Evolutionary conservation across 2,888 invertebrate genomes (phyloP), one percentile per base, ranked within the genome.

Genomic region (Plebejus argus): DNA sequence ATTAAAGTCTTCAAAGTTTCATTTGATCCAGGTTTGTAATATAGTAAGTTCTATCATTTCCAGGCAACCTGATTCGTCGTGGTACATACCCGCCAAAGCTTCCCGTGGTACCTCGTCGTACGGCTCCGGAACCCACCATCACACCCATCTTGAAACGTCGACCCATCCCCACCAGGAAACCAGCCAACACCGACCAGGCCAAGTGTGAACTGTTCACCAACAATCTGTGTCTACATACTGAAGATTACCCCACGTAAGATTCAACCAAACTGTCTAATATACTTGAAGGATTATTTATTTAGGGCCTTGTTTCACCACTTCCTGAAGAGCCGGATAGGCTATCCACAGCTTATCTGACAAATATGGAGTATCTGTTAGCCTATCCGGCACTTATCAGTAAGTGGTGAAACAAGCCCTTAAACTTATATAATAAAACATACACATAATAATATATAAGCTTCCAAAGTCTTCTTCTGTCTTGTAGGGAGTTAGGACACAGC

Each of bases 161-260:
- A 79, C 89, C 91, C 15, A 79, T 84, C 3, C 90, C 90, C 23
- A 85, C 89, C 79, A 92, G 90, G 80, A 91, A 88, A 23, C 89
- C 89, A 86, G 0, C 76, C 79, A 78, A 77, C 82, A n/a, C 79
- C 1, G 91, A 90, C 81, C 90, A 84, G 78, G 88, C 82, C 83
- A 94, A 94, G 76, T 96, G 96, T 84, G 96, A 96, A 84, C 94
- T 96, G 80, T 96, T 97, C 84, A 96, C 96, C 4, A 96, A 96
- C 83, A 96, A 96, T 3, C 92, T 97, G 83, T 97, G 97, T 85
- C 91, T 97, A 76, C 96, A 96, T 80, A 95, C 96, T 33, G 95
- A 95, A 12, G 96, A 97, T 86, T 97, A 97, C 90, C 97, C 97
- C 45, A 95, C 96, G 97, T 97, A 91, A 95, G 96, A 45, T 45